Base-by-base conservation (phyloP, 2,113 vertebrate species). In the Gasterosteus nipponicus region DNA sequence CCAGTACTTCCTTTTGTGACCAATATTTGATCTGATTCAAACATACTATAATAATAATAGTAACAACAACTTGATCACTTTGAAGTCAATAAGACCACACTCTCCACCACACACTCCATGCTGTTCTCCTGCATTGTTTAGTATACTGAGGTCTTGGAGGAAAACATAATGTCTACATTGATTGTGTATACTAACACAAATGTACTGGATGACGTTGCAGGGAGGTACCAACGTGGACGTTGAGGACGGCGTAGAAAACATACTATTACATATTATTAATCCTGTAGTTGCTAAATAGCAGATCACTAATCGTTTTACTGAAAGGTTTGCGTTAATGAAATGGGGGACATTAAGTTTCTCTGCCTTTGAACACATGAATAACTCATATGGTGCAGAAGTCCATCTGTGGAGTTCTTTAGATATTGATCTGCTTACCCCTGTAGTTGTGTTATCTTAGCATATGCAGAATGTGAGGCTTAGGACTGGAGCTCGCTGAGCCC, bases 401-500 rank as follows among this genome's bases (percentile, higher is more conserved):
- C 22, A 26, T 26, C 38, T 54, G n/a, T 59, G 8, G 18, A 49
- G 29, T 9, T 10, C 5, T 26, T 46, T 5, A 38, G 15, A 38
- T 44, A 38, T 41, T 16, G 19, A 31, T 7, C 0, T 38, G 8
- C 47, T 16, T 22, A 58, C 35, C 29, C 2, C 29, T 64, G 41
- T 38, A 22, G 14, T 9, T 60, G 59, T 31, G 63, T 47, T 22
- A 18, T 31, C 7, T 10, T 39, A 33, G n/a, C 19, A 16, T 18
- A 1, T 56, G 35, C 14, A 71, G 18, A n/a, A 46, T 69, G 51
- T 59, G 3, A 53, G 42, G 29, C 35, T 65, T 74, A 29, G 19
- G 60, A 54, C 2, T 39, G 18, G 57, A 69, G 51, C 31, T 59
- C 15, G 47, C 59, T 60, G 60, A 70, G 39, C 38, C 29, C 53